Conservation (phyloP, 2,797 vertebrate genomes). For the Mormyrops attenuatus region DNA sequence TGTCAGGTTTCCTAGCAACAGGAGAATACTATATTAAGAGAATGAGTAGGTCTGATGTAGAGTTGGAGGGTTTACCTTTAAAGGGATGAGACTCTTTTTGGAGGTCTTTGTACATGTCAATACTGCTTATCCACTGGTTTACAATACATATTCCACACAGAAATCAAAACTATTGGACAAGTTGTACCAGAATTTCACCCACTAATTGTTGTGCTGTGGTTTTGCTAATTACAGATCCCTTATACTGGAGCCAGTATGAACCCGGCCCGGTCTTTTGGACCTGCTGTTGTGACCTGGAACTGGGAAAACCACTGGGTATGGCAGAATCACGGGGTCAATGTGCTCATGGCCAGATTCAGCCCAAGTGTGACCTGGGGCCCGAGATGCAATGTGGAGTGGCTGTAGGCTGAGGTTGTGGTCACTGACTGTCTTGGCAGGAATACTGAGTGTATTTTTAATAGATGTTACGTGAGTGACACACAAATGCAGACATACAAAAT, state of each 20-base stretch:
- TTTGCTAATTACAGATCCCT: conserved; percentile 60
- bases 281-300: conserved; percentile 76
- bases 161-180: neutral
- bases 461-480: neutral
- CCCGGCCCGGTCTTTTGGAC: conserved; percentile 79
- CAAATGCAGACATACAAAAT: neutral
- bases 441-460: neutral
- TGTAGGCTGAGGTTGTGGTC: neutral
- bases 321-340: conserved; percentile 2
- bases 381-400: neutral
- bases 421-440: neutral
- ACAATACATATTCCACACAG: neutral
- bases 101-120: neutral
- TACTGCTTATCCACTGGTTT: neutral
- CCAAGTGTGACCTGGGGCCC: neutral
- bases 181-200: neutral
- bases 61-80: neutral
- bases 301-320: conserved; percentile 84
- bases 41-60: neutral
- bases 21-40: conserved; percentile 6
- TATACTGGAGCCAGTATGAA: conserved; percentile 86
- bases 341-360: neutral
- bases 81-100: neutral
- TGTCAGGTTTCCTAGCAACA: conserved; percentile 22
- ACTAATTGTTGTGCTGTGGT: neutral